Percentiles rank a stretch among this genome's conserved stretches.
These are phyloP conservation scores for Drosophila fungiperda DNA, from an alignment of 2,888 invertebrate genomes.

Conservation along the genomic window DNA sequence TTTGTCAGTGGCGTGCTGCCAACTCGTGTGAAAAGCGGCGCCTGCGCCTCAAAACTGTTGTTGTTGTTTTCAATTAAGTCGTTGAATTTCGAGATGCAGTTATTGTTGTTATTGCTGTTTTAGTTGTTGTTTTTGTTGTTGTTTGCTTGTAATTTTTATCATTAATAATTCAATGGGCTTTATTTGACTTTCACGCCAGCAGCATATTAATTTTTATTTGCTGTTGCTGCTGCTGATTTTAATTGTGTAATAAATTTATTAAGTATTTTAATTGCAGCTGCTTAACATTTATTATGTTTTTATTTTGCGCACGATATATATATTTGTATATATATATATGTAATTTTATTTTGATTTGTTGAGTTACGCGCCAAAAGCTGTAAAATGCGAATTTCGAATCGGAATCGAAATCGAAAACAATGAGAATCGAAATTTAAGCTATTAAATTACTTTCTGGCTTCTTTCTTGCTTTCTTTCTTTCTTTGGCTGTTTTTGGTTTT, in stretches of 20 bases:
- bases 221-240: slow-evolving; percentile 38
- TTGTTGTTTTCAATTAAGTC: slow-evolving; percentile 46
- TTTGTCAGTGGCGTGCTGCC: slow-evolving; percentile 57
- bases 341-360: slow-evolving; percentile 27
- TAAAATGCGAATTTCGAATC: slow-evolving; percentile 29
- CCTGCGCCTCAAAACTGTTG: slow-evolving; percentile 60
- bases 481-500: slow-evolving; percentile 36
- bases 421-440: slow-evolving; percentile 53
- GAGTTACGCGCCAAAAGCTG: slow-evolving; percentile 55
- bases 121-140: slow-evolving; percentile 16
- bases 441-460: slow-evolving; percentile 54
- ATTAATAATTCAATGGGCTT: slow-evolving; percentile 67
- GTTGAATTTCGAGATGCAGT: slow-evolving; percentile 33
- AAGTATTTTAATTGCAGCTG: slow-evolving; percentile 73
- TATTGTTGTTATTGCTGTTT: slow-evolving; percentile 14
- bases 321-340: neutral
- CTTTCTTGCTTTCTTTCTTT: slow-evolving; percentile 52
- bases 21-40: slow-evolving; percentile 76
- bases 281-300: slow-evolving; percentile 51
- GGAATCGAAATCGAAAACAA: slow-evolving; percentile 36
- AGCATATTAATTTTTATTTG: slow-evolving; percentile 63
- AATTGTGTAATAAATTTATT: slow-evolving; percentile 79
- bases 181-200: slow-evolving; percentile 72
- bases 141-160: slow-evolving; percentile 46
- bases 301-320: slow-evolving; percentile 27